Evolutionary conservation across 2,797 vertebrate species (phyloP).

Genomic region (Cynodonichthys magdalenae): DNA sequence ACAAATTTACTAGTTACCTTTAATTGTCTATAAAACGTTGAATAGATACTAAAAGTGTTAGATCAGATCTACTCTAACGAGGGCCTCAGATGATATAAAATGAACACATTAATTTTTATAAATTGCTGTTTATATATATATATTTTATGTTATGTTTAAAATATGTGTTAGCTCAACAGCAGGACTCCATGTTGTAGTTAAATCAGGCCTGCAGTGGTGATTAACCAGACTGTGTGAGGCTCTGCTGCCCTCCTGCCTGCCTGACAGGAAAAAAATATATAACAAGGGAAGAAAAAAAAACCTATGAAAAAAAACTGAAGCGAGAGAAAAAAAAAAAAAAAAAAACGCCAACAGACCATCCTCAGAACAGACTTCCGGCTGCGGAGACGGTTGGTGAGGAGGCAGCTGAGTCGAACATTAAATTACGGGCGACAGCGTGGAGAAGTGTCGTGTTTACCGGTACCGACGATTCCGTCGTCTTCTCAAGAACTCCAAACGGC

Average conservation of each 20-base stretch:
- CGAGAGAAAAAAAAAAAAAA: slow-evolving; percentile 44
- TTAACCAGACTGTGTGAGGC: slow-evolving; percentile 48
- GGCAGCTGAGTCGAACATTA: slow-evolving; percentile 65
- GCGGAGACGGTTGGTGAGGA: slow-evolving; percentile 68
- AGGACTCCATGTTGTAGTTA: slow-evolving; percentile 60
- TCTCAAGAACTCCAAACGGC: slow-evolving; percentile 55
- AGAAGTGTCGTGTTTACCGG: slow-evolving; percentile 74
- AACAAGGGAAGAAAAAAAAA: slow-evolving; percentile 48
- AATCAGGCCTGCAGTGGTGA: slow-evolving; percentile 58
- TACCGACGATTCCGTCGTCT: slow-evolving; percentile 52
- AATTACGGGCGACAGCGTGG: slow-evolving; percentile 56
- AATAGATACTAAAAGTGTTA: background rate
- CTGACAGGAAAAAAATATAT: slow-evolving; percentile 65
- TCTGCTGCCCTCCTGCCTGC: slow-evolving; percentile 42
- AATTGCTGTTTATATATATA: no score
- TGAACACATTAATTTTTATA: background rate
- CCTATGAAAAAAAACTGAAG: slow-evolving; percentile 50
- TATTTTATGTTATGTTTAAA: slow-evolving; percentile 37
- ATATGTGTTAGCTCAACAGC: slow-evolving; percentile 31
- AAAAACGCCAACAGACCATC: slow-evolving; percentile 65
- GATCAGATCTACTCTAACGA: background rate
- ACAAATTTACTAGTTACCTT: no score
- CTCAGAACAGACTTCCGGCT: slow-evolving; percentile 83
- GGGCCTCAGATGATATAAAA: background rate
- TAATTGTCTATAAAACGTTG: background rate